phyloP scores from a whole-genome alignment of 1,140 invertebrate genomes.

The Drosophila littoralis region DNA sequence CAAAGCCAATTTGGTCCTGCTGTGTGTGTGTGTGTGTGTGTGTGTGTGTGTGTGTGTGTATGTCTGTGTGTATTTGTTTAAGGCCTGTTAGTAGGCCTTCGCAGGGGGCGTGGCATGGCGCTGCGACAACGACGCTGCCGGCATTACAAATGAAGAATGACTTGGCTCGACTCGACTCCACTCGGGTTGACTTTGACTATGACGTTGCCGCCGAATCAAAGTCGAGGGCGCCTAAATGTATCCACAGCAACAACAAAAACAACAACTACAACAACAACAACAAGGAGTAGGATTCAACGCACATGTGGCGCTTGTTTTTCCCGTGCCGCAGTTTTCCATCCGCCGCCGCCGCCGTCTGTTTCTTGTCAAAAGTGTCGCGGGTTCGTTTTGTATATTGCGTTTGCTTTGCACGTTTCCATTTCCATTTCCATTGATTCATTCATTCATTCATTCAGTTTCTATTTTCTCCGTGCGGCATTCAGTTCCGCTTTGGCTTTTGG shows the following conservation, averaged over 20 bases:
- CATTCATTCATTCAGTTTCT: conserved; percentile 49
- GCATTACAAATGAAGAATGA: conserved; percentile 62
- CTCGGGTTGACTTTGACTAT: conserved; percentile 44
- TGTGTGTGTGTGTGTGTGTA: not conserved
- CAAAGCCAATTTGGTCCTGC: conserved; percentile 55
- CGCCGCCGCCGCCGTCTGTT: conserved; percentile 44
- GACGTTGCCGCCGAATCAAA: conserved; percentile 49
- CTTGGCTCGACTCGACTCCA: conserved; percentile 34
- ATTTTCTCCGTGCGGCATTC: conserved; percentile 55
- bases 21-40: conserved; percentile 2
- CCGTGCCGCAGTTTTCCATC: conserved; percentile 13
- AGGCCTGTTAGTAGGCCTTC: conserved; percentile 24
- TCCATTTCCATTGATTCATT: conserved; percentile 51
- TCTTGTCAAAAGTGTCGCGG: conserved; percentile 72
- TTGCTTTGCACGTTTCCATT: conserved; percentile 53
- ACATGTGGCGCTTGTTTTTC: conserved; percentile 69
- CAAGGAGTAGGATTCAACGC: conserved; percentile 32
- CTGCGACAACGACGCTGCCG: conserved; percentile 39
- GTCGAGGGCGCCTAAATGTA: conserved; percentile 57
- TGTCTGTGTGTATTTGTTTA: conserved; percentile 4
- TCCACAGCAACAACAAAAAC: conserved; percentile 27
- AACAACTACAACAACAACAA: conserved; percentile 7
- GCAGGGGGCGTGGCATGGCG: conserved; percentile 50
- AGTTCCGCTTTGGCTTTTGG: conserved; percentile 68
- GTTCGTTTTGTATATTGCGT: conserved; percentile 42